These are phyloP conservation scores for Ormyrus thymus DNA, from an alignment of 2,888 invertebrate genomes.

Conservation along the genomic window DNA sequence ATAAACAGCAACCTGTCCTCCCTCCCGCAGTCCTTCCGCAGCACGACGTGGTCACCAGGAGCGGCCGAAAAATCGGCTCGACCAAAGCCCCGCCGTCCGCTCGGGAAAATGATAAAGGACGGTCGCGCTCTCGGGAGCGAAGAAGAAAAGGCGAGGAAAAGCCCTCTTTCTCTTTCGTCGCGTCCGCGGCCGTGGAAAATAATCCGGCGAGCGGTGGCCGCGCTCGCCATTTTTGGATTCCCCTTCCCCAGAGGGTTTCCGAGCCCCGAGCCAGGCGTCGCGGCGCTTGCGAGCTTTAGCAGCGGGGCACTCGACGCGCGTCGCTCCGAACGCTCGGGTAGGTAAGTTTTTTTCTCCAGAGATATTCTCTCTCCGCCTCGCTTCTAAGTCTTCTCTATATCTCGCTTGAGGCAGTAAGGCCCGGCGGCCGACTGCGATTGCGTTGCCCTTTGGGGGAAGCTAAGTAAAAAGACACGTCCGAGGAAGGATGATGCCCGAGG, in stretches of 20 bases:
- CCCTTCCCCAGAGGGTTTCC: constrained; percentile 65
- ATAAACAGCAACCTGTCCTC: no score
- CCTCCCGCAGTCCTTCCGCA: no score
- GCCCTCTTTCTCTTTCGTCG: constrained; percentile 22
- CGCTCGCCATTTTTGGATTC: constrained; percentile 75
- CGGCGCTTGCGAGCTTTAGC: constrained; percentile 55
- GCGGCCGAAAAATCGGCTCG: no score
- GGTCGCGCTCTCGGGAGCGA: no score
- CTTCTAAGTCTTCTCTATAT: neutral
- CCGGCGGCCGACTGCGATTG: no score
- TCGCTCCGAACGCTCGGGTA: constrained; percentile 74
- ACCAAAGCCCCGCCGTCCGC: no score
- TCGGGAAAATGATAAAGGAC: no score
- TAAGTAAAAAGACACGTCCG: no score
- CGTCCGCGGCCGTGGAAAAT: neutral
- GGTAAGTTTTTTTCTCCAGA: constrained; percentile 68
- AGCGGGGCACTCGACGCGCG: constrained; percentile 72
- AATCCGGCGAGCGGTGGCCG: neutral
- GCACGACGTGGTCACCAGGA: no score
- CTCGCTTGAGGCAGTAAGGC: neutral
- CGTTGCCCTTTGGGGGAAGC: no score
- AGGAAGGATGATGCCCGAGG: no score
- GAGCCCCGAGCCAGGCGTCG: constrained; percentile 49
- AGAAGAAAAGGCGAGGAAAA: no score
- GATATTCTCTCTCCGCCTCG: constrained; percentile 12